phyloP scores from a whole-genome alignment of 1,140 invertebrate species.

The Pseudobourletiella spinata region DNA sequence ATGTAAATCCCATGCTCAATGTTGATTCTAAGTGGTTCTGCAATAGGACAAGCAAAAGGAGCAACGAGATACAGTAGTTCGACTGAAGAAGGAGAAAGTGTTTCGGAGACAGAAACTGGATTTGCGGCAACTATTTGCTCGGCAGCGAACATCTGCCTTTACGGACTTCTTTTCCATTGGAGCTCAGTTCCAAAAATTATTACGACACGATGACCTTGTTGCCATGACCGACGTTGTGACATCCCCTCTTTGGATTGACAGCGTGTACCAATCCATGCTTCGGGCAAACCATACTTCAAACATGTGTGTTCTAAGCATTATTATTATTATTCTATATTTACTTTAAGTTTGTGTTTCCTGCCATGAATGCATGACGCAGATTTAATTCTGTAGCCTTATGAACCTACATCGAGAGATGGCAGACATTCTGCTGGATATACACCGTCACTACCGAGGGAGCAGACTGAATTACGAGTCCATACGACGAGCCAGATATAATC shows the following conservation, averaged over 20 bases:
- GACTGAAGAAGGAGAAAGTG: slow-evolving; percentile 25
- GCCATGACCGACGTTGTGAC: slow-evolving; percentile 18
- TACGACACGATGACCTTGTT: slow-evolving; percentile 31
- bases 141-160: slow-evolving; percentile 18
- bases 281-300: slow-evolving; percentile 23
- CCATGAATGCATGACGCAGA: too few species aligned
- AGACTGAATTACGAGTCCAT: slow-evolving; percentile 10
- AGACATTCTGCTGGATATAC: slow-evolving; percentile 17
- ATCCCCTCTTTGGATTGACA: slow-evolving; percentile 29
- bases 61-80: slow-evolving; percentile 9
- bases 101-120: slow-evolving; percentile 31
- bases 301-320: slow-evolving; percentile 12
- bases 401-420: slow-evolving; percentile 28
- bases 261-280: slow-evolving; percentile 15
- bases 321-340: background rate
- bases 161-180: slow-evolving; percentile 23
- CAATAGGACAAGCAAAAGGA: slow-evolving; percentile 18
- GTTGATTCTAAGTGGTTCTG: too few species aligned
- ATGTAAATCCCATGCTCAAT: too few species aligned
- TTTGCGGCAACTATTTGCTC: slow-evolving; percentile 22
- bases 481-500: slow-evolving; percentile 22
- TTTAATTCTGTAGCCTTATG: slow-evolving; percentile 24
- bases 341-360: too few species aligned
- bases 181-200: slow-evolving; percentile 19
- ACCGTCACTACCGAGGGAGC: slow-evolving; percentile 1